Evolutionary conservation across 2,797 vertebrate species (phyloP).

Genomic region (Gadopsis marmoratus): DNA sequence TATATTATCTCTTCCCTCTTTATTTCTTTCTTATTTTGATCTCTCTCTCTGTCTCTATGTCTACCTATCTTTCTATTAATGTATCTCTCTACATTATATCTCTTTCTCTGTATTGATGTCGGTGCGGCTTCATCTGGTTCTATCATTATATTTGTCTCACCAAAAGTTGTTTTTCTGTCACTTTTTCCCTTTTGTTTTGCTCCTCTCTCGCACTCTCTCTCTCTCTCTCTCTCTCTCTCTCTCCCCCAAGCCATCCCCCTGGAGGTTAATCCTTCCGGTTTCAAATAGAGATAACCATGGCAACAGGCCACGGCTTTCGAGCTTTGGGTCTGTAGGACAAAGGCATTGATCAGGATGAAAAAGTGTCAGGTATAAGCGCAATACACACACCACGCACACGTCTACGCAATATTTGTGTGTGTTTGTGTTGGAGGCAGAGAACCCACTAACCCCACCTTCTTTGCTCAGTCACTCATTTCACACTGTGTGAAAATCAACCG

Average conservation of each 20-base stretch:
- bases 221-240: slow-evolving; percentile 35
- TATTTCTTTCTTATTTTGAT: neutral
- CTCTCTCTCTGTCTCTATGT: neutral
- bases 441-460: slow-evolving; percentile 20
- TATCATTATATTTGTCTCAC: slow-evolving; percentile 22
- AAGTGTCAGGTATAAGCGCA: slow-evolving; percentile 70
- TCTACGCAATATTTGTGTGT: slow-evolving; percentile 26
- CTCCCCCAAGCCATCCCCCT: slow-evolving; percentile 64
- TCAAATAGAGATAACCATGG: slow-evolving; percentile 86
- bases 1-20: neutral
- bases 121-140: neutral
- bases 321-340: slow-evolving; percentile 75
- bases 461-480: slow-evolving; percentile 44
- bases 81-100: neutral
- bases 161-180: slow-evolving; percentile 37
- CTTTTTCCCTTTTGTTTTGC: slow-evolving; percentile 45
- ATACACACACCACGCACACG: slow-evolving; percentile 56
- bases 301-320: slow-evolving; percentile 80
- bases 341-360: slow-evolving; percentile 83
- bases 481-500: slow-evolving; percentile 45
- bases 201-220: slow-evolving; percentile 28
- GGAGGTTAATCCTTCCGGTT: slow-evolving; percentile 83
- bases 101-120: neutral
- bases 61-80: neutral
- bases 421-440: slow-evolving; percentile 19